These are phyloP conservation scores for Bactericera cockerelli DNA, from an alignment of 1,140 invertebrate species.

Conservation along the genomic window DNA sequence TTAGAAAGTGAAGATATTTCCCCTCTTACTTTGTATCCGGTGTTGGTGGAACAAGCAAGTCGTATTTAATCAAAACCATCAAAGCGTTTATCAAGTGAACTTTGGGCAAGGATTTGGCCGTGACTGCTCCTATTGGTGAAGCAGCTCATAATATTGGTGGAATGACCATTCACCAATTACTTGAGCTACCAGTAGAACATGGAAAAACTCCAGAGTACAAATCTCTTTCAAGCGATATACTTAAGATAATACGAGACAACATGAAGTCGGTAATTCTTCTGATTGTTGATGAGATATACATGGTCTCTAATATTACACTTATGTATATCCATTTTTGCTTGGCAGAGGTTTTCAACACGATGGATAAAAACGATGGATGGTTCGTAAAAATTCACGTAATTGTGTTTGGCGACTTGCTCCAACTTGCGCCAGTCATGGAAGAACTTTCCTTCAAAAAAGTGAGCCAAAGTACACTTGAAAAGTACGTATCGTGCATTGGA, in stretches of 20 bases:
- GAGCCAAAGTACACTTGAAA: no score
- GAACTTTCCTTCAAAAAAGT: background rate
- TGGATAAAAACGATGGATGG: slow-evolving; percentile 17
- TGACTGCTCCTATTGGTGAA: slow-evolving; percentile 23
- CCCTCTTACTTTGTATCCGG: slow-evolving; percentile 14
- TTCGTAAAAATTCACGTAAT: slow-evolving; percentile 17
- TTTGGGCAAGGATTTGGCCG: slow-evolving; percentile 18
- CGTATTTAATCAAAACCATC: slow-evolving; percentile 20
- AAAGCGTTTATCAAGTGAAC: slow-evolving; percentile 17
- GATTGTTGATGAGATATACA: slow-evolving; percentile 25
- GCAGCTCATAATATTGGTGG: slow-evolving; percentile 24
- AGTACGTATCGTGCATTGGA: background rate
- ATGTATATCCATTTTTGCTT: slow-evolving; percentile 18
- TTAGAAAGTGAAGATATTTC: background rate
- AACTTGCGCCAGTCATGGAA: slow-evolving; percentile 25
- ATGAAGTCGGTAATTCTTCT: slow-evolving; percentile 25
- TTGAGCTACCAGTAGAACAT: slow-evolving; percentile 23
- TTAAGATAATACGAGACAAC: slow-evolving; percentile 22
- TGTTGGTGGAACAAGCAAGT: slow-evolving; percentile 23
- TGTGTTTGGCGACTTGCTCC: slow-evolving; percentile 25
- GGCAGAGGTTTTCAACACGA: slow-evolving; percentile 18
- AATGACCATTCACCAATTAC: slow-evolving; percentile 20
- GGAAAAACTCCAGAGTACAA: slow-evolving; percentile 19
- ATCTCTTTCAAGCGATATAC: slow-evolving; percentile 18
- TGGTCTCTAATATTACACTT: slow-evolving; percentile 26